Percentiles rank a stretch among this genome's conserved stretches.
phyloP scores from a whole-genome alignment of 2,888 invertebrate species.

The Acrobasis consociella region DNA sequence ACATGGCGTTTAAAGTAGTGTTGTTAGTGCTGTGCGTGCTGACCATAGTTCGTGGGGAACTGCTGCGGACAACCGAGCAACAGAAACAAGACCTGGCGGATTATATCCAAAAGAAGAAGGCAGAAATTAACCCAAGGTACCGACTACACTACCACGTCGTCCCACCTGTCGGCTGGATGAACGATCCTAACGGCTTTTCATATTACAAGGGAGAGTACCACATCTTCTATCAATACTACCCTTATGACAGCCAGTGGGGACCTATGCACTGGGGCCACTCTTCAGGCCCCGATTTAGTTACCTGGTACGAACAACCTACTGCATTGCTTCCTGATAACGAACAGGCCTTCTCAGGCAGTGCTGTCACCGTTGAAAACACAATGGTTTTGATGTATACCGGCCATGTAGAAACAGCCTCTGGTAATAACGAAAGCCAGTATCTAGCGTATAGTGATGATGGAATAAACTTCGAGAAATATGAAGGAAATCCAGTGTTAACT shows the following conservation, averaged over 20 bases:
- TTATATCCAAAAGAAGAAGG: conserved; percentile 57
- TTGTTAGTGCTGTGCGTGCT: conserved; percentile 39
- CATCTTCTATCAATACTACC: conserved; percentile 80
- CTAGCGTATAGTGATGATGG: conserved; percentile 69
- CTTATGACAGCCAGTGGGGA: conserved; percentile 69
- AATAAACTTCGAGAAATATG: conserved; percentile 63
- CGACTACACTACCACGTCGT: conserved; percentile 66
- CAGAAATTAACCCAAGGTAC: conserved; percentile 61
- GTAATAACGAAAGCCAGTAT: conserved; percentile 64
- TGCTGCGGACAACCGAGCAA: conserved; percentile 28
- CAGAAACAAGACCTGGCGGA: conserved; percentile 47
- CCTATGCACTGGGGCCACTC: conserved; percentile 83
- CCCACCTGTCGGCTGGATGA: conserved; percentile 80
- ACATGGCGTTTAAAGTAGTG: conserved; percentile 1
- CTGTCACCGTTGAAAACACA: conserved; percentile 60
- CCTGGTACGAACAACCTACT: conserved; percentile 75
- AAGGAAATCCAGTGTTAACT: conserved; percentile 67
- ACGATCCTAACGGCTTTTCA: conserved; percentile 82
- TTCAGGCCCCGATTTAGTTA: conserved; percentile 68
- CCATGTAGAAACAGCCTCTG: conserved; percentile 48
- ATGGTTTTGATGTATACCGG: conserved; percentile 71
- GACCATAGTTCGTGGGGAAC: conserved; percentile 38
- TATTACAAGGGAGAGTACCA: conserved; percentile 77
- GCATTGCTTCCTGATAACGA: conserved; percentile 73
- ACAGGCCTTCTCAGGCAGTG: conserved; percentile 76